Evolutionary conservation across 2,113 vertebrate species (phyloP).

Genomic region (Anser brachyrhynchus): DNA sequence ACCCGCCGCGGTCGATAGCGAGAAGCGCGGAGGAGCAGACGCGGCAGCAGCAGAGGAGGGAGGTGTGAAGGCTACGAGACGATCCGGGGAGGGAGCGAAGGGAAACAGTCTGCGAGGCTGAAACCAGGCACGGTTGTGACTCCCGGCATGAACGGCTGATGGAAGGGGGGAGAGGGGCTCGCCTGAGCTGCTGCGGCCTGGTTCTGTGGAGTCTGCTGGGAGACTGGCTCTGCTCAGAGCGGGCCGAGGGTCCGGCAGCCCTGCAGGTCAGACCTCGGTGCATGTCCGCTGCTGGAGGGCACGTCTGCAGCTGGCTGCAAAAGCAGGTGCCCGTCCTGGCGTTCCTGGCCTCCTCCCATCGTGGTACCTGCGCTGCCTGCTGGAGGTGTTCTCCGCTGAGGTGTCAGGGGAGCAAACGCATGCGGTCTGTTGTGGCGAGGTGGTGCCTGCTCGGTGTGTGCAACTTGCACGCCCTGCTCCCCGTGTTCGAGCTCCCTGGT

Average conservation of each 20-base stretch:
- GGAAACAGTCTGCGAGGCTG: conserved; percentile 43
- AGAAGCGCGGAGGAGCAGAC: neutral
- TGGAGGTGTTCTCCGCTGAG: neutral
- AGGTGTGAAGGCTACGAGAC: conserved; percentile 44
- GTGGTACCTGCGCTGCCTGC: accelerated
- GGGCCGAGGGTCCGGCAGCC: neutral
- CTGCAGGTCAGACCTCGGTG: neutral
- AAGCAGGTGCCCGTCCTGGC: neutral
- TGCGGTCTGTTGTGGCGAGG: neutral
- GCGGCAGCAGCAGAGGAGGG: neutral
- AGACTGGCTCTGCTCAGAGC: accelerated
- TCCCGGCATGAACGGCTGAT: neutral
- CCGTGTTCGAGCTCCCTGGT: neutral
- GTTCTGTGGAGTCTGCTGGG: neutral
- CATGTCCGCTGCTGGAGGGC: neutral
- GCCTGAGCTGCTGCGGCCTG: neutral
- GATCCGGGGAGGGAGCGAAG: neutral
- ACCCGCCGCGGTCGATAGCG: neutral
- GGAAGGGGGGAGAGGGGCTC: neutral
- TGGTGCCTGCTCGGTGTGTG: neutral
- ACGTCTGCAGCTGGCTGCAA: neutral
- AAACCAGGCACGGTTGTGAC: neutral
- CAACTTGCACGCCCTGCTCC: neutral
- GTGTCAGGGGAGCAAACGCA: neutral
- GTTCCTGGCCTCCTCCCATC: neutral